A percentile compares a stretch with the other conserved stretches of the same genome.
These are phyloP conservation scores for Eurytoma adleriae DNA, from an alignment of 2,888 invertebrate species.

Conservation along the genomic window DNA sequence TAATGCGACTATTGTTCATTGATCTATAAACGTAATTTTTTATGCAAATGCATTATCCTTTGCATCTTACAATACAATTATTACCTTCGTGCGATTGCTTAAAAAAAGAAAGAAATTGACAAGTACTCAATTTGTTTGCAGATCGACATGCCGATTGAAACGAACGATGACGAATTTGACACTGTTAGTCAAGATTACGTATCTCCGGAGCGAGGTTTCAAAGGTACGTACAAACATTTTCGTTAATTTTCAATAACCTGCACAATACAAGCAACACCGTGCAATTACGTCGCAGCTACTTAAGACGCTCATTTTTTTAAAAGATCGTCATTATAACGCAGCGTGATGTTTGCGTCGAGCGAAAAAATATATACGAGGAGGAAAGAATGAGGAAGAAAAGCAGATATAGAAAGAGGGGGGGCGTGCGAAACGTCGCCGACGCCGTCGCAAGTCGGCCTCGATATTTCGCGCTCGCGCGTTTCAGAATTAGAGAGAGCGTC, in stretches of 20 bases:
- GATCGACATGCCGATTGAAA: constrained; percentile 72
- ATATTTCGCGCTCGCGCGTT: constrained; percentile 29
- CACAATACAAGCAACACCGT: too few relatives aligned
- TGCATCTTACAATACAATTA: too few relatives aligned
- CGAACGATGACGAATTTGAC: constrained; percentile 69
- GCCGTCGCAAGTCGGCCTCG: constrained; percentile 7
- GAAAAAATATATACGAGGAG: too few relatives aligned
- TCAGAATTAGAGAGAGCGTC: neutral
- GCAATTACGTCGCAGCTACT: too few relatives aligned
- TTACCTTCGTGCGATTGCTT: too few relatives aligned
- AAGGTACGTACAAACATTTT: constrained; percentile 66
- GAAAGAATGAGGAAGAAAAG: too few relatives aligned
- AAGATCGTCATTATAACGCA: neutral
- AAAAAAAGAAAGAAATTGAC: too few relatives aligned
- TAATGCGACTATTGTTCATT: too few relatives aligned
- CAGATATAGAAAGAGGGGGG: too few relatives aligned
- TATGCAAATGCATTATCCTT: too few relatives aligned
- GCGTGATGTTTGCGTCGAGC: too few relatives aligned
- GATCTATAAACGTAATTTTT: too few relatives aligned
- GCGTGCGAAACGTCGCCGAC: neutral
- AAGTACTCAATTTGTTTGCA: constrained; percentile 62
- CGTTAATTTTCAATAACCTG: neutral
- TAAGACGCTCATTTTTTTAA: neutral
- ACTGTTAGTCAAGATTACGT: constrained; percentile 65
- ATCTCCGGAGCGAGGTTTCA: constrained; percentile 73